Evolutionary conservation across 1,140 invertebrate species (phyloP).

Genomic region (Drosophila aff.): DNA sequence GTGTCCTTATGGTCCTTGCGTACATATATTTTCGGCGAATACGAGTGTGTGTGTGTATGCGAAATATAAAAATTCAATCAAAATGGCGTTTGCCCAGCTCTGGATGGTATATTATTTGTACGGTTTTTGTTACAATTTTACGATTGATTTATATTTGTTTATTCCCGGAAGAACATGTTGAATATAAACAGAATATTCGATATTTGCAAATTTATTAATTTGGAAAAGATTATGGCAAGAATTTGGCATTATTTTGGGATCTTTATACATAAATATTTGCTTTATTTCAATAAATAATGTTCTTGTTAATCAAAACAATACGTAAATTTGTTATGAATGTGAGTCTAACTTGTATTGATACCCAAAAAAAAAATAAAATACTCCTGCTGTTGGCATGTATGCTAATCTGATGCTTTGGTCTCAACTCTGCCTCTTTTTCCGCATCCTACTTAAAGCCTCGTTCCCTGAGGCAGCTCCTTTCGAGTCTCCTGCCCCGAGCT

Average conservation of each 20-base stretch:
- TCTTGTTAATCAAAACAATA: background rate
- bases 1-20: constrained; percentile 54
- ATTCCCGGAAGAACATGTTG: background rate
- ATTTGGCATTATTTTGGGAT: background rate
- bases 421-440: background rate
- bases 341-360: background rate
- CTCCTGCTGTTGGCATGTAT: background rate
- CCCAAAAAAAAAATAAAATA: background rate
- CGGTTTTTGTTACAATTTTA: constrained; percentile 1
- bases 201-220: background rate
- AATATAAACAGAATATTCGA: background rate
- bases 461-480: background rate
- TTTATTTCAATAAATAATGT: background rate
- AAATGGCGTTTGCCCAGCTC: constrained; percentile 61
- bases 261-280: background rate
- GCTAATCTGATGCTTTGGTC: background rate
- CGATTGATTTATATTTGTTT: constrained; percentile 9
- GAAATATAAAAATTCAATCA: constrained; percentile 62
- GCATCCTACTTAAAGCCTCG: constrained; percentile 5
- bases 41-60: constrained; percentile 18
- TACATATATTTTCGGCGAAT: constrained; percentile 16
- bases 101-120: constrained; percentile 22
- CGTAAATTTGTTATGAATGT: background rate
- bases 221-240: too few relatives aligned
- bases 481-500: constrained; percentile 4